Base-by-base conservation (phyloP, 53 echinoderm and acorn worm species). In the Holothuria scabra region DNA sequence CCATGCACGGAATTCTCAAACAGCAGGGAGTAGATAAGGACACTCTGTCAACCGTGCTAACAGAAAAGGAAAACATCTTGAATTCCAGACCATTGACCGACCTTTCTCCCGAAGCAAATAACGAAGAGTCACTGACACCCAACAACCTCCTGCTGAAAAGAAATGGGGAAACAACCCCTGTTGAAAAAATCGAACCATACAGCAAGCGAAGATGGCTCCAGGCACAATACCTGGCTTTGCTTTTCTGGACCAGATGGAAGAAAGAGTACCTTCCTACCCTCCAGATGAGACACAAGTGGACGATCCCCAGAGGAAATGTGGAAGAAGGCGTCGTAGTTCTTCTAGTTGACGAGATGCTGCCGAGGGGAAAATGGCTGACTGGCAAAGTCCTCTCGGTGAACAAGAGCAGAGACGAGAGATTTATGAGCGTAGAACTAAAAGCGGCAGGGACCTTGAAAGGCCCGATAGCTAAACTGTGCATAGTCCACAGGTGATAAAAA, bases 101-200 rank as follows among this genome's bases (percentile, higher is more conserved):
- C 32, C 18, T 86, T 2, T 62, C 79, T 25, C 64, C 76, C 3
- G 80, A 86, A 0, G 52, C 65, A 57, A 2, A 49, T 2, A 80
- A 79, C 23, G 67, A 62, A 8, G 66, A 76, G 34, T 80, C 86
- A 31, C 58, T 86, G 66, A 86, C 86, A 1, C 79, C 79, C 19
- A 86, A 86, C 76, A 79, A 86, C 65, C 79, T 86, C 7, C 86
- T 86, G 1, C 66, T 79, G 52, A 63, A 79, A 35, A 62, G 86
- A 56, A 24, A 76, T n/a, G 86, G 86, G 25, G 25, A 64, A 0
- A 19, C 19, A 26, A 65, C 67, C 1, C 79, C 86, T 22, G 29
- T 22, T 24, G 84, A 70, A 2, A 69, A 58, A 2, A 23, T 49
- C 0, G 67, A 48, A 49, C 5, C 44, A 0, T 84, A 84, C 32